A percentile compares a stretch with the other conserved stretches of the same genome.
These are phyloP conservation scores for Ylistrum balloti DNA, from an alignment of 1,140 invertebrate genomes.

Conservation along the genomic window DNA sequence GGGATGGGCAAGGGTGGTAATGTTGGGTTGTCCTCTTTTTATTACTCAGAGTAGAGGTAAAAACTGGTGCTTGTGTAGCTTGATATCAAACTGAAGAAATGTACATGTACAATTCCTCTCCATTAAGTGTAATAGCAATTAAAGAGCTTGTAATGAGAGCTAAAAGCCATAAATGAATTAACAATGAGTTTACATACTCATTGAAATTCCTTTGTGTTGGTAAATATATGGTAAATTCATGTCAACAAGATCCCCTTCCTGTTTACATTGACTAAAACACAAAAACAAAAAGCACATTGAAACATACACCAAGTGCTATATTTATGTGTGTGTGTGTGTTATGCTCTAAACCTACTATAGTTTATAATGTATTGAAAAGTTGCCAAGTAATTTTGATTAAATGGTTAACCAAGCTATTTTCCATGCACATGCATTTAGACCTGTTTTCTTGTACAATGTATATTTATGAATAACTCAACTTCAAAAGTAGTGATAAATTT, in stretches of 20 bases:
- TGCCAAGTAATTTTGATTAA: neutral
- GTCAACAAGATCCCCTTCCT: constrained; percentile 8
- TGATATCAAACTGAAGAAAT: neutral
- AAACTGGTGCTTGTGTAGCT: neutral
- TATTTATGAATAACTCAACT: no score
- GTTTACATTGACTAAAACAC: constrained; percentile 27
- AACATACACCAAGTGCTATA: neutral
- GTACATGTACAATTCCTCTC: neutral
- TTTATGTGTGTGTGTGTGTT: neutral
- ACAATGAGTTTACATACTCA: neutral
- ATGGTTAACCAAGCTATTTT: constrained; percentile 1
- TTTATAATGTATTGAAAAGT: neutral
- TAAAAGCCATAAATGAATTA: neutral
- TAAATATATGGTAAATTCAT: neutral
- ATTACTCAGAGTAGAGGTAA: no score
- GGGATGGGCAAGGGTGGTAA: no score
- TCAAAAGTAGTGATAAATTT: no score
- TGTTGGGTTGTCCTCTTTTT: no score
- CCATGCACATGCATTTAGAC: neutral
- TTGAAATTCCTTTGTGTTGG: neutral
- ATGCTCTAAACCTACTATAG: neutral
- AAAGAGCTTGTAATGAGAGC: neutral
- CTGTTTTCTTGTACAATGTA: neutral
- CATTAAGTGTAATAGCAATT: neutral
- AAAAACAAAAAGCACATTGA: neutral